Base-by-base conservation (phyloP, 2,797 vertebrate genomes). In the Coendou prehensilis region DNA sequence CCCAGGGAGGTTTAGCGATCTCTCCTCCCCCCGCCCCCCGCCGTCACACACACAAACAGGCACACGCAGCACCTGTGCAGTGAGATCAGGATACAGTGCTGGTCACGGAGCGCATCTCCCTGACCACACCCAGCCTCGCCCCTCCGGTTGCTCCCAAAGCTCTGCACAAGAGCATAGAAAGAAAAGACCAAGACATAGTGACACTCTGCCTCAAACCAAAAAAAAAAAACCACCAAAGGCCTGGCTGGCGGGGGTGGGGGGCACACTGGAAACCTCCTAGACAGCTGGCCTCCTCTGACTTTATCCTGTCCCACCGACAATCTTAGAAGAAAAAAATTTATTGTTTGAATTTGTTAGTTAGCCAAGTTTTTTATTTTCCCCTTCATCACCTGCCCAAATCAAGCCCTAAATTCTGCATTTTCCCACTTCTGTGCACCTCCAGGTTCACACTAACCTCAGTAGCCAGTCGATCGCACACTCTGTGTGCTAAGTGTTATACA, bases 401-500 rank as follows among this genome's bases (percentile, higher is more conserved):
- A 10, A 3, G 26, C 41, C 75, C 17, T 2, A 1, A 5, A 3
- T 10, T 9, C 63, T 64, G 13, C n/a, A 14, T 11, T 9, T 9
- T 10, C 37, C 69, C 52, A 23, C 4, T 2, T 33, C 22, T 6
- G 0, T 5, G 2, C 28, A 6, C 0, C 0, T 9, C 1, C 13
- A 50, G 54, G 56, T 26, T 50, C 26, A 11, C 3, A 0, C 45
- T 2, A 26, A 30, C 6, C 13, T 1, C 56, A 6, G 7, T 0
- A 45, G 41, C 47, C 47, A 0, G 11, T 0, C 1, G 11, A 41
- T 5, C 0, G 18, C 4, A 0, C 9, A 30, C 56, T 78, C 14
- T 0, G 0, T 0, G 0, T 6, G 57, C 18, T 0, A 14, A 61
- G 67, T 3, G 1, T 56, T 33, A 37, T 14, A 1, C 0, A 4